phyloP scores from a whole-genome alignment of 2,888 invertebrate genomes.

The Xestoiulus laeticollis region DNA sequence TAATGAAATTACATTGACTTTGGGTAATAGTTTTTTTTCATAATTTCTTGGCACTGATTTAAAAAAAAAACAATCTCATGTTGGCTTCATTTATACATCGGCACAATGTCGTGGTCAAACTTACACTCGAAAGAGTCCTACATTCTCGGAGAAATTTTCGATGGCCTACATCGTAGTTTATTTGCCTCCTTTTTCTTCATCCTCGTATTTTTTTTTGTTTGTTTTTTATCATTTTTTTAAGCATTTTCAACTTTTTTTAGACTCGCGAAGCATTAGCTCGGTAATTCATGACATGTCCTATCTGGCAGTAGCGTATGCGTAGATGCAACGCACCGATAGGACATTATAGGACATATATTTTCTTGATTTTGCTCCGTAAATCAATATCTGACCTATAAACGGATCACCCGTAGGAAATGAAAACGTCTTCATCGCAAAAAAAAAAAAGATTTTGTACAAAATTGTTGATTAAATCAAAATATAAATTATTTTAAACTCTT shows the following conservation, averaged over 20 bases:
- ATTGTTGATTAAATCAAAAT: background rate
- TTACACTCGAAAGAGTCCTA: constrained; percentile 35
- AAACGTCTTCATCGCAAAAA: background rate
- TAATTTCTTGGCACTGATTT: constrained; percentile 37
- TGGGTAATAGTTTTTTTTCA: constrained; percentile 24
- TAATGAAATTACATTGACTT: constrained; percentile 46
- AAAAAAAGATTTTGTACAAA: background rate
- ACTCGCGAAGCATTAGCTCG: background rate
- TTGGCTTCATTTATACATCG: constrained; percentile 24
- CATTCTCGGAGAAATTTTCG: constrained; percentile 5
- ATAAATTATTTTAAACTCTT: background rate
- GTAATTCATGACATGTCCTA: background rate
- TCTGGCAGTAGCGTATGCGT: background rate
- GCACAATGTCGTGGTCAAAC: constrained; percentile 45
- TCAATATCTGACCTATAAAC: background rate
- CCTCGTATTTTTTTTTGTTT: background rate
- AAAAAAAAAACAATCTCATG: constrained; percentile 38
- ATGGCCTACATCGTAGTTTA: constrained; percentile 12
- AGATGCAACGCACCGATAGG: background rate
- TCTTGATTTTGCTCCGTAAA: background rate
- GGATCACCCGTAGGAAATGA: background rate
- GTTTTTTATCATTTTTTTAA: background rate
- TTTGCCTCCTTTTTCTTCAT: constrained; percentile 14
- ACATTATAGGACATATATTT: background rate
- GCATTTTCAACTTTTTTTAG: background rate